Evolutionary conservation across 2,797 vertebrate genomes (phyloP), one percentile per base, ranked within the genome.

Genomic region (Arremon aurantiirostris): DNA sequence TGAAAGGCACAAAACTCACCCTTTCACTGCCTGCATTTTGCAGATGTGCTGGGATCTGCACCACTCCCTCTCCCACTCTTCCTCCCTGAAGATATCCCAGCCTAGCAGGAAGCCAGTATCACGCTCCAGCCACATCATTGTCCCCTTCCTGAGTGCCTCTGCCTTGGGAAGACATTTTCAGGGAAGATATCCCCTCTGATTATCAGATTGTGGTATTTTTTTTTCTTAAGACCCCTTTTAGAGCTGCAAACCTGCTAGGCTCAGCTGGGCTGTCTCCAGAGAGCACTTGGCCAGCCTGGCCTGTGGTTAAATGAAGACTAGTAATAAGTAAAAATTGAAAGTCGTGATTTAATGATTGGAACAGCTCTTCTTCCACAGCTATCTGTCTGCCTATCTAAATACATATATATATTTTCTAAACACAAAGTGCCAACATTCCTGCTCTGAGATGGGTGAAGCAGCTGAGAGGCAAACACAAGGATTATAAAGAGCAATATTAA

Each of bases 101-200:
- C 42, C 37, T 30, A 2, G 21, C 61, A 37, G 15, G 1, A 61
- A 66, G 23, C 49, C 16, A 2, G 42, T 26, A 44, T 47, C 24
- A 61, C 23, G 17, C 24, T 46, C 46, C 8, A 13, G n/a, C 35
- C 46, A 20, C 0, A 0, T 41, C 39, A 59, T 19, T 1, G 0
- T 44, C 69, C 60, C 42, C 30, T 87, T 65, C 63, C 59, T 6
- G 2, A 70, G 19, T 1, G 2, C 39, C 8, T 1, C 65, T 24
- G 49, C 39, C 26, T 60, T 34, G 41, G 53, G 65, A 56, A 57
- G 70, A 32, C 2, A 34, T 78, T 68, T 71, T 19, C 73, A 65
- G 64, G 39, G 35, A 49, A 49, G 30, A 42, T 76, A 63, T 77
- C 50, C 41, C 41, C 55, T 81, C 73, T 32, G 53, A 57, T 68